These are phyloP conservation scores for Tetragonisca angustula DNA, from an alignment of 2,888 invertebrate genomes.

Conservation along the genomic window DNA sequence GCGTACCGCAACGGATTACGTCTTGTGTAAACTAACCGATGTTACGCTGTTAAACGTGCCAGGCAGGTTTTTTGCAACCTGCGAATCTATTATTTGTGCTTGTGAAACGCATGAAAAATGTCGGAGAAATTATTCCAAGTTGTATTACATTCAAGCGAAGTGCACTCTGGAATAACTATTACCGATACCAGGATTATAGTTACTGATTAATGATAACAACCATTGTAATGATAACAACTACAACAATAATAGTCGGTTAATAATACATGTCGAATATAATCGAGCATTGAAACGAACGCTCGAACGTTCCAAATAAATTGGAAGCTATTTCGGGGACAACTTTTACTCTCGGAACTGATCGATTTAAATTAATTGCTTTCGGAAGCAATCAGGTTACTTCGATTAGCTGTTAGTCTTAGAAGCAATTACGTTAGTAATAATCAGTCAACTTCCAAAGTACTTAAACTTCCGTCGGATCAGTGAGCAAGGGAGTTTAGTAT, in stretches of 20 bases:
- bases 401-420: neutral
- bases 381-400: slow-evolving; percentile 5
- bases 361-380: slow-evolving; percentile 10
- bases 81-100: slow-evolving; percentile 4
- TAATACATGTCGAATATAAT: no score
- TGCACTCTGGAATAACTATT: no score
- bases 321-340: neutral
- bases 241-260: no score
- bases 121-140: neutral
- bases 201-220: no score
- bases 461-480: neutral
- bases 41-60: neutral
- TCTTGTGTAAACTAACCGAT: slow-evolving; percentile 7
- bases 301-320: no score
- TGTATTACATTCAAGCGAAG: no score
- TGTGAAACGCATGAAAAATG: neutral
- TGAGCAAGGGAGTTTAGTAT: neutral
- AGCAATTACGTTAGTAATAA: slow-evolving; percentile 20
- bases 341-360: neutral
- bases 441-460: slow-evolving; percentile 8
- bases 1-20: slow-evolving; percentile 25
- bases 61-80: neutral
- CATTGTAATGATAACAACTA: no score
- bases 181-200: no score
- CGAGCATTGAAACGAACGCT: no score